phyloP scores from a whole-genome alignment of 2,797 vertebrate genomes.

The Acrossocheilus fasciatus region DNA sequence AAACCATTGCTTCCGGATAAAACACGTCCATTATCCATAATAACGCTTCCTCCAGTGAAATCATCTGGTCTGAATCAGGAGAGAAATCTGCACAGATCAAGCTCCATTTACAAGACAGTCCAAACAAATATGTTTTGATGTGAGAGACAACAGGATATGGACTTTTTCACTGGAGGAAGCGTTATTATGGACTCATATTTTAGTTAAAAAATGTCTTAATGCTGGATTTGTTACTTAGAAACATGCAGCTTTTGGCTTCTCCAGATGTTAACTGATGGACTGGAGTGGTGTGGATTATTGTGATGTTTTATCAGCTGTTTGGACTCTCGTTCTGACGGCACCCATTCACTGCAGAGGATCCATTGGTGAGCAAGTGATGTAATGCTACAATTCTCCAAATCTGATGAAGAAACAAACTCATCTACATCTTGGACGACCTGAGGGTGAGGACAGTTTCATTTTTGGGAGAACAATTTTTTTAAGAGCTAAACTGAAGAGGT shows the following conservation, averaged over 20 bases:
- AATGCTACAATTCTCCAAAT: neutral
- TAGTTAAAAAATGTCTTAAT: neutral
- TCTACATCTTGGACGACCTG: neutral
- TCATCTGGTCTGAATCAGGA: neutral
- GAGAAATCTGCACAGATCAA: neutral
- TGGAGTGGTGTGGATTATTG: neutral
- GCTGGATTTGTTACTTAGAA: neutral
- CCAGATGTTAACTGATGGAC: neutral
- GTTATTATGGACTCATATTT: neutral
- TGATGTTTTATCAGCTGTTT: neutral
- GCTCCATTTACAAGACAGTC: neutral
- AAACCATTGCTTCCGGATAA: neutral
- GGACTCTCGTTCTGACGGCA: neutral
- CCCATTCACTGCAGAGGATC: neutral
- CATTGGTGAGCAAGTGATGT: neutral
- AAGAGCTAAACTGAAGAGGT: neutral
- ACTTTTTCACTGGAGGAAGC: neutral
- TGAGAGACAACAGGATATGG: neutral
- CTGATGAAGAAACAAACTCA: neutral
- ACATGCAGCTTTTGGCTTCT: neutral
- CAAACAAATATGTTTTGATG: neutral
- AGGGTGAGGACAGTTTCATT: neutral
- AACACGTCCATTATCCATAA: neutral
- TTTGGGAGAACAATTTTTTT: neutral
- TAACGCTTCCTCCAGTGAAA: neutral